Percentiles rank a stretch among this genome's conserved stretches.
Evolutionary conservation across 2,888 invertebrate genomes (phyloP).

Genomic region (Schrankia costaestrigalis): DNA sequence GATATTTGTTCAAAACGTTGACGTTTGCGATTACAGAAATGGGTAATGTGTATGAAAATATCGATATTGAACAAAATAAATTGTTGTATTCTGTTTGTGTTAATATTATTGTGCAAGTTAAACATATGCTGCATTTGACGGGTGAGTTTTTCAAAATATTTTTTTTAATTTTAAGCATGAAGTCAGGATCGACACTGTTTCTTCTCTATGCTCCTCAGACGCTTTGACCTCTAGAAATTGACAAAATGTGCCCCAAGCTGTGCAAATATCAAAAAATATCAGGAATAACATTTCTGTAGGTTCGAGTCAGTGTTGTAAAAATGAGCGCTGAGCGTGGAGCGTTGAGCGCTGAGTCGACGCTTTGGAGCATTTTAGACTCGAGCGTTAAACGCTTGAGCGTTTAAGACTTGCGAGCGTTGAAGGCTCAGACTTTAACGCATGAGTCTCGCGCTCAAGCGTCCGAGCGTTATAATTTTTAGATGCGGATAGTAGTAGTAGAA

Average conservation of each 20-base stretch:
- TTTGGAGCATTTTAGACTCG: too few species aligned
- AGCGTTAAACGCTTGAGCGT: too few species aligned
- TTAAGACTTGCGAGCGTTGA: too few species aligned
- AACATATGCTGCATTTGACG: constrained; percentile 75
- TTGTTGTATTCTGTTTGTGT: constrained; percentile 65
- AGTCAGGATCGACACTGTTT: neutral
- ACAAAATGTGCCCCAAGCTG: neutral
- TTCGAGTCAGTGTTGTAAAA: too few species aligned
- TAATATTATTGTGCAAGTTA: constrained; percentile 69
- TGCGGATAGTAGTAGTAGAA: too few species aligned
- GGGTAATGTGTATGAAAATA: constrained; percentile 54
- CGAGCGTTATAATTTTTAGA: too few species aligned
- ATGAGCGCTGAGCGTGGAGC: too few species aligned
- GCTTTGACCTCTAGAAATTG: neutral
- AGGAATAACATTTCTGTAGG: too few species aligned
- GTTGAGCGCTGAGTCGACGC: too few species aligned
- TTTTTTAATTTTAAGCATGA: neutral
- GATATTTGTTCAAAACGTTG: constrained; percentile 84
- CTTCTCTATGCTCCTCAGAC: too few species aligned
- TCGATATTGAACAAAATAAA: constrained; percentile 44
- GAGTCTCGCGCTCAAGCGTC: too few species aligned
- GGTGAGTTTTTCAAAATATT: constrained; percentile 46
- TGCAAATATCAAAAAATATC: neutral
- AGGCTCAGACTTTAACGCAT: too few species aligned
- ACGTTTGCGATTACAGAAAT: constrained; percentile 71